Conservation (phyloP, 2,888 invertebrate genomes). For the Marronus borbonicus region DNA sequence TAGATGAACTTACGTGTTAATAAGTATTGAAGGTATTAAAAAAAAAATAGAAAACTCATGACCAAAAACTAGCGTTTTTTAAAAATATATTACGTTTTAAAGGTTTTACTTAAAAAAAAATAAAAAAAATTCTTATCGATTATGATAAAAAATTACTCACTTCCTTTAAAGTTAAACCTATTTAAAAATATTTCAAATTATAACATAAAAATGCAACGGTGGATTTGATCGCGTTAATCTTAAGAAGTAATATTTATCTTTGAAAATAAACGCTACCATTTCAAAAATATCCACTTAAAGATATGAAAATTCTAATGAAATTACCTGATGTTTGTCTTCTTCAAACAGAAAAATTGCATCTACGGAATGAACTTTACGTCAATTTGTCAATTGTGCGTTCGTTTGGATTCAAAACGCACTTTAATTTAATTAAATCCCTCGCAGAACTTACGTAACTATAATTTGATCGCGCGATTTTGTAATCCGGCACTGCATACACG, state of each 20-base stretch:
- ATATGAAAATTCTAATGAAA: neutral
- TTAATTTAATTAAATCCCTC: conserved; percentile 22
- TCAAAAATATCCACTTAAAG: neutral
- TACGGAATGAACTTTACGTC: neutral
- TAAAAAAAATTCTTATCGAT: too few species aligned
- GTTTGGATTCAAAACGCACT: conserved; percentile 1
- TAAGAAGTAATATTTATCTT: conserved; percentile 1
- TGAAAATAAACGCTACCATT: neutral
- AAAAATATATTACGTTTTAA: too few species aligned
- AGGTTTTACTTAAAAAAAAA: too few species aligned
- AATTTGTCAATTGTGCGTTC: conserved; percentile 4
- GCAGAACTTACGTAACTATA: conserved; percentile 13
- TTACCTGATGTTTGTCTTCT: neutral
- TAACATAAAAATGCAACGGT: neutral
- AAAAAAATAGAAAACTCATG: too few species aligned
- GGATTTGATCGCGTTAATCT: neutral
- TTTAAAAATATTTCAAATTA: neutral
- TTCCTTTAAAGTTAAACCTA: too few species aligned
- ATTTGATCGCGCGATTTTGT: conserved; percentile 8
- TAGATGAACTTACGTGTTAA: too few species aligned
- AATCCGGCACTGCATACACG: neutral
- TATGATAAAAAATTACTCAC: too few species aligned
- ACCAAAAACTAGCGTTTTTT: too few species aligned
- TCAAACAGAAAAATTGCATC: neutral
- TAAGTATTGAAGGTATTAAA: too few species aligned